Evolutionary conservation across 2,888 invertebrate genomes (phyloP).

Genomic region (Athrips mouffetella): DNA sequence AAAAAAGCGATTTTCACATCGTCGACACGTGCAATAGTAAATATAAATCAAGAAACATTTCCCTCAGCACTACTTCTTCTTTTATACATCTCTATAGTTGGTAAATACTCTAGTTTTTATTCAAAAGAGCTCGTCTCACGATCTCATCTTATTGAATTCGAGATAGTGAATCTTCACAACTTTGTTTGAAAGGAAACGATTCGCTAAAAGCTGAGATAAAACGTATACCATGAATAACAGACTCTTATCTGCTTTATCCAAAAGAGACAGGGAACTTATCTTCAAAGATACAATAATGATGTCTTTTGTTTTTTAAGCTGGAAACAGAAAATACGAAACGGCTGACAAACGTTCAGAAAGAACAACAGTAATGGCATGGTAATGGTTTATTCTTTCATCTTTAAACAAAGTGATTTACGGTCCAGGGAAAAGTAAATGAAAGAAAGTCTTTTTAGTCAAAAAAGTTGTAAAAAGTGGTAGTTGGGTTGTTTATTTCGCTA

Average conservation of each 20-base stretch:
- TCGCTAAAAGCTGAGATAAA: slow-evolving; percentile 28
- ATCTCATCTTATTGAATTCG: slow-evolving; percentile 29
- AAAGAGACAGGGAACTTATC: slow-evolving; percentile 16
- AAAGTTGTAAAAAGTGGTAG: no score
- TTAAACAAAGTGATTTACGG: not conserved
- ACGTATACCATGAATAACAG: slow-evolving; percentile 19
- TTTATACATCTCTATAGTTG: no score
- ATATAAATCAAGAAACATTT: no score
- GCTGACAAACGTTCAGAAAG: slow-evolving; percentile 12
- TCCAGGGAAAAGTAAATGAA: not conserved
- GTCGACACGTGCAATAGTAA: no score
- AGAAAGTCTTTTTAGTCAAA: no score
- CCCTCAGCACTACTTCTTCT: no score
- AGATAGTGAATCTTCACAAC: slow-evolving; percentile 27
- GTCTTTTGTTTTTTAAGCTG: slow-evolving; percentile 12
- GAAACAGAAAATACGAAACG: slow-evolving; percentile 3
- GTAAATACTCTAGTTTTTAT: not conserved
- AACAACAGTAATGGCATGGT: not conserved
- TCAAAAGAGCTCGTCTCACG: not conserved
- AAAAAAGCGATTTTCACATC: no score
- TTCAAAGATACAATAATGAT: slow-evolving; percentile 21
- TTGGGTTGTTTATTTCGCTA: no score
- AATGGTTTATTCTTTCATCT: not conserved
- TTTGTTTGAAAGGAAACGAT: slow-evolving; percentile 35
- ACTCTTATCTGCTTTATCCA: slow-evolving; percentile 15